phyloP scores from a whole-genome alignment of 2,797 vertebrate species.

The Crocidura indochinensis region DNA sequence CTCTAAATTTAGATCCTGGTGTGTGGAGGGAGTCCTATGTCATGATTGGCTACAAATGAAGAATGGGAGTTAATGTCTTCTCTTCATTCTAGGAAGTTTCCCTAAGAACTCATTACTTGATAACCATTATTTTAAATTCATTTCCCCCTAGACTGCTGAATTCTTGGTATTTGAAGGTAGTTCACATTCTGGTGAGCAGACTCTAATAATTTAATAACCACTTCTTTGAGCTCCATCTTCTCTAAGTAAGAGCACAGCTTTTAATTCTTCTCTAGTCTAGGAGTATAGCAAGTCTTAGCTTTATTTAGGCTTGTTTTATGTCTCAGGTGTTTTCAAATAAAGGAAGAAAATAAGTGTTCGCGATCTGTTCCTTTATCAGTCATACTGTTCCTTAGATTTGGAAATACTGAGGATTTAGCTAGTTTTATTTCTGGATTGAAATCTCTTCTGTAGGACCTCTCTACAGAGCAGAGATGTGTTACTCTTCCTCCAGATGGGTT shows the following conservation, averaged over 20 bases:
- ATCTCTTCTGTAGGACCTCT: neutral
- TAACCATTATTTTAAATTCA: neutral
- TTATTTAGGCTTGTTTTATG: neutral
- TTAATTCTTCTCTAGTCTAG: neutral
- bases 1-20: neutral
- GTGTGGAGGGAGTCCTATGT: neutral
- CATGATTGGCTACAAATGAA: neutral
- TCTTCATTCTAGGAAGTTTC: neutral
- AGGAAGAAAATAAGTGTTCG: neutral
- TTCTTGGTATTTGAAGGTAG: neutral
- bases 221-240: neutral
- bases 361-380: neutral
- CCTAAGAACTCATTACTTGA: neutral
- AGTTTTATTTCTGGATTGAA: neutral
- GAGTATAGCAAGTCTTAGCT: neutral
- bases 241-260: neutral
- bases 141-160: neutral
- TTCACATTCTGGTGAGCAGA: neutral
- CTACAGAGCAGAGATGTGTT: neutral
- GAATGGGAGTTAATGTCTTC: neutral
- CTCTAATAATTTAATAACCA: neutral
- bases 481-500: neutral
- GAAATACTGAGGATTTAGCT: neutral
- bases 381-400: neutral
- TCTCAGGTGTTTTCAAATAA: neutral